Conservation (phyloP, 2,797 vertebrate genomes). For the Pangasius sanitwongsei region DNA sequence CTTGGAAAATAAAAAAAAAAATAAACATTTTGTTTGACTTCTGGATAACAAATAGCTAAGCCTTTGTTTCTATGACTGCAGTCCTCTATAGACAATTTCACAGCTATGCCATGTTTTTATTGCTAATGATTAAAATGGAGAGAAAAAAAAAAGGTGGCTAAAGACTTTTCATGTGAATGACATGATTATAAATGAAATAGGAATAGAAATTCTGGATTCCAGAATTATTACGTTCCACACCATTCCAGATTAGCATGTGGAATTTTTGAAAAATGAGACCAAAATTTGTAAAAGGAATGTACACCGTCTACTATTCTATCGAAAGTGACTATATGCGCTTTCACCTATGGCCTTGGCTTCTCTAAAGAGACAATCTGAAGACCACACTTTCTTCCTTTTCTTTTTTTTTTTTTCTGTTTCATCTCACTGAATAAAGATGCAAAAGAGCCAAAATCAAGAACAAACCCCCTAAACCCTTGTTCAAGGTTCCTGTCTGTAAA, state of each 20-base stretch:
- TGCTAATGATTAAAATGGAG: neutral
- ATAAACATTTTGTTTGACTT: neutral
- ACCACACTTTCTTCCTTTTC: neutral
- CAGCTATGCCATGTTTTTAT: neutral
- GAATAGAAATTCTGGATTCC: no score
- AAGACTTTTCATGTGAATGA: neutral
- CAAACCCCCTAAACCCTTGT: slow-evolving; percentile 1
- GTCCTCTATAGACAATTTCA: neutral
- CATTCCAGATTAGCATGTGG: neutral
- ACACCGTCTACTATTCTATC: neutral
- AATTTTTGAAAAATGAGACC: neutral
- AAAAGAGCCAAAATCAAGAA: slow-evolving; percentile 32
- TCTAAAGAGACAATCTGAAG: slow-evolving; percentile 30
- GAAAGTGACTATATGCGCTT: slow-evolving; percentile 20
- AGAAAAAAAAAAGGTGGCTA: neutral
- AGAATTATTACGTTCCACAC: no score
- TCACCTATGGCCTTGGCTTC: slow-evolving; percentile 10
- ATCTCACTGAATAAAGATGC: slow-evolving; percentile 14
- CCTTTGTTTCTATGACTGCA: neutral
- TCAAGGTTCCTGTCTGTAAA: slow-evolving; percentile 31
- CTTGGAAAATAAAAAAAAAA: neutral
- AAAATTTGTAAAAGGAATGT: neutral
- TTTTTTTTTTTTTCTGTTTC: neutral
- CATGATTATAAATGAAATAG: neutral
- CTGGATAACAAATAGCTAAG: neutral